phyloP scores from a whole-genome alignment of 2,888 invertebrate species.

The Balanococcus diminutus region DNA sequence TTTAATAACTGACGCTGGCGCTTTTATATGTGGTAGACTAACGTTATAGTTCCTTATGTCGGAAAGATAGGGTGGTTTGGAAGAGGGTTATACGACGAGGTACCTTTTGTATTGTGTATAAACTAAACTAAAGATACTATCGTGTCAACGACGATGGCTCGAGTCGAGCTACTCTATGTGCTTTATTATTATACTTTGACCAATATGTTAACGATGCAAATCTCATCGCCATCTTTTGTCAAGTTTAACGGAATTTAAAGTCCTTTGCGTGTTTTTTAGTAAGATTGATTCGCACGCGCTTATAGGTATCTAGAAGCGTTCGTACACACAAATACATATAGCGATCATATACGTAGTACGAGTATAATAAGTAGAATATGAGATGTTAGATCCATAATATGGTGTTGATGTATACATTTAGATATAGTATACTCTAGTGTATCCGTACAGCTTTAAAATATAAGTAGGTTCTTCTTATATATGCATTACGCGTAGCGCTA shows the following conservation, averaged over 20 bases:
- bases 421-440: neutral
- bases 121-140: neutral
- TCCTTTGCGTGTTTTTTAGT: neutral
- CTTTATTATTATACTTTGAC: neutral
- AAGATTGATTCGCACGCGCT: neutral
- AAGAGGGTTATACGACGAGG: neutral
- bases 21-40: neutral
- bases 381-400: neutral
- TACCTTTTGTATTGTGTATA: neutral
- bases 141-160: neutral
- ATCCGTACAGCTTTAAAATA: neutral
- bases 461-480: neutral
- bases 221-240: neutral
- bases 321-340: neutral
- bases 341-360: neutral
- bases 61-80: neutral
- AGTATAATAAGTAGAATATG: too few relatives aligned
- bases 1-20: neutral
- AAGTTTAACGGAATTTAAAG: neutral
- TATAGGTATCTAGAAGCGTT: neutral
- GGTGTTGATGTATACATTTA: neutral
- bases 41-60: neutral
- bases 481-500: neutral
- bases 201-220: conserved; percentile 4
- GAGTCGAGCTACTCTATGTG: neutral